Conservation (phyloP, 2,888 invertebrate species). For the Rapana venosa region DNA sequence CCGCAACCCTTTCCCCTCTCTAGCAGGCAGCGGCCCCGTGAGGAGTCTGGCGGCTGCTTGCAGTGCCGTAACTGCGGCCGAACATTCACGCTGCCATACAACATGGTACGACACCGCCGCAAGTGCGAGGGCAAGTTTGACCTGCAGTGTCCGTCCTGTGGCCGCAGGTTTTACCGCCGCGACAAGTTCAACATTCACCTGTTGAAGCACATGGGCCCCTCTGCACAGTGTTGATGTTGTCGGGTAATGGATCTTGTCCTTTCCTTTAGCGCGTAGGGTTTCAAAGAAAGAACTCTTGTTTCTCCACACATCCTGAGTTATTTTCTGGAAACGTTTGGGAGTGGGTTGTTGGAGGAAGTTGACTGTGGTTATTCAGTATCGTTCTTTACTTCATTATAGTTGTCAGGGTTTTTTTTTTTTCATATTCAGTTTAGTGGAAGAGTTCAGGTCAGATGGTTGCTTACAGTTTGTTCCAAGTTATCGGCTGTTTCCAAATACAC, state of each 20-base stretch:
- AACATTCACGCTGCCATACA: conserved; percentile 42
- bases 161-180: conserved; percentile 42
- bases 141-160: conserved; percentile 44
- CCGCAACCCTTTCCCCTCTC: not conserved
- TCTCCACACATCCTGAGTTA: no score
- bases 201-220: conserved; percentile 20
- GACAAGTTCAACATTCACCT: conserved; percentile 46
- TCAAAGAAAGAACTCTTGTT: no score
- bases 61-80: conserved; percentile 46
- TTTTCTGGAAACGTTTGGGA: no score
- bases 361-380: no score
- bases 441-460: no score
- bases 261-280: no score
- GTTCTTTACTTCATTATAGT: no score
- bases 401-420: no score
- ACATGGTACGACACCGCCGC: conserved; percentile 46
- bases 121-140: conserved; percentile 45
- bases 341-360: no score
- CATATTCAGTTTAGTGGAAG: no score
- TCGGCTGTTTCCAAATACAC: no score
- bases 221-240: not conserved
- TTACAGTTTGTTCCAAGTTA: no score
- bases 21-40: not conserved
- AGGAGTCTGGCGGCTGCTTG: conserved; percentile 21
- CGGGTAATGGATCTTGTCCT: not conserved